A percentile compares a stretch with the other conserved stretches of the same genome.
Conservation (phyloP, 2,113 vertebrate species). For the Uropsilus gracilis region DNA sequence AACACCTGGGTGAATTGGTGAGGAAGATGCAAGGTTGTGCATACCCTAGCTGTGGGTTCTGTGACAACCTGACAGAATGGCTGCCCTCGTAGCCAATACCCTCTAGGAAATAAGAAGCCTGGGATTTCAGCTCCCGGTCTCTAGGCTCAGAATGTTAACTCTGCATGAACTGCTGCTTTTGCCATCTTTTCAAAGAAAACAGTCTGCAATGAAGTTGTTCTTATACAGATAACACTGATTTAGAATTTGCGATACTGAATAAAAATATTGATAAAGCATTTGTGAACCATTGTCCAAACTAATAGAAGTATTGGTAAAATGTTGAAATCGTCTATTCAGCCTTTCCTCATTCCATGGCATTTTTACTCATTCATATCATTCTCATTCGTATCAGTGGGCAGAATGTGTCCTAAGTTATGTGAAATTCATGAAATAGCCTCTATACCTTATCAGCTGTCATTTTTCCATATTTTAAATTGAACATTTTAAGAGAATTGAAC, state of each 20-base stretch:
- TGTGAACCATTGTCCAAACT: constrained; percentile 22
- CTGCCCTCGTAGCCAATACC: background rate
- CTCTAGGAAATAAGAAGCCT: background rate
- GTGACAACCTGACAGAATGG: background rate
- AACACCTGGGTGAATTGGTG: background rate
- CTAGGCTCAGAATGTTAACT: background rate
- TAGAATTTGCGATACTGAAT: constrained; percentile 3
- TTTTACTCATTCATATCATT: constrained; percentile 5
- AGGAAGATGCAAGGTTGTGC: background rate
- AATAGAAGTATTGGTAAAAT: constrained; percentile 26
- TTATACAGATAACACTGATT: background rate
- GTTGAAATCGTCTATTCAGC: constrained; percentile 1
- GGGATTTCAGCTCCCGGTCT: background rate
- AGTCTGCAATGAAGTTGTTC: background rate
- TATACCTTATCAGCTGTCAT: constrained; percentile 9
- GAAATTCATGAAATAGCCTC: constrained; percentile 51
- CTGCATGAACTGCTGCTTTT: background rate
- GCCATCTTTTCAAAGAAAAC: background rate
- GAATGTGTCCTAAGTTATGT: constrained; percentile 30
- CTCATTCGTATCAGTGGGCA: background rate
- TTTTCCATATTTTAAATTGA: constrained; percentile 53
- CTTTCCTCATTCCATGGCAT: background rate
- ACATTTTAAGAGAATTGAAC: background rate
- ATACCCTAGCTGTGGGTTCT: background rate
- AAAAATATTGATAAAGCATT: constrained; percentile 42